Percentiles rank a stretch among this genome's conserved stretches.
phyloP scores from a whole-genome alignment of 2,888 invertebrate species.

The Acronicta psi region DNA sequence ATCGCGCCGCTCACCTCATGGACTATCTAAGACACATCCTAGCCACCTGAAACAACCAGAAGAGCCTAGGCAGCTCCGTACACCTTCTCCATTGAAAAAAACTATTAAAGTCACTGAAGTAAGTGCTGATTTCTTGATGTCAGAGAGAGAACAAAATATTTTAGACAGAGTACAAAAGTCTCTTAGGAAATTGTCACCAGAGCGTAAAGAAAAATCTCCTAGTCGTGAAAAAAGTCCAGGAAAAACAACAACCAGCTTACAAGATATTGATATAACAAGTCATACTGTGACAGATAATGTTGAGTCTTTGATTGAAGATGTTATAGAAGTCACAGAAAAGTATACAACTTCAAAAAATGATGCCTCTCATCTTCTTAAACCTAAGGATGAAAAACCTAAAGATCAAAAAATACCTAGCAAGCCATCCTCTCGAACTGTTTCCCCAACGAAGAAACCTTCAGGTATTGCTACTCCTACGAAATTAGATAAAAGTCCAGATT shows the following conservation, averaged over 20 bases:
- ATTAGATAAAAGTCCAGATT: conserved; percentile 63
- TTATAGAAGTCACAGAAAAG: conserved; percentile 51
- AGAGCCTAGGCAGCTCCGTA: conserved; percentile 56
- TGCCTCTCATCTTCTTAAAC: conserved; percentile 35
- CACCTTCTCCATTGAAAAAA: conserved; percentile 67
- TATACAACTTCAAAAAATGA: conserved; percentile 45
- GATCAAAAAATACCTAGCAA: conserved; percentile 67
- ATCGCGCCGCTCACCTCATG: conserved; percentile 30
- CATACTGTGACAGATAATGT: conserved; percentile 46
- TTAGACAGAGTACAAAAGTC: conserved; percentile 79
- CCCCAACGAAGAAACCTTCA: conserved; percentile 75
- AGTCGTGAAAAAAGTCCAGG: conserved; percentile 70
- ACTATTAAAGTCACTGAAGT: conserved; percentile 56
- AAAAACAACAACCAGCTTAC: conserved; percentile 71
- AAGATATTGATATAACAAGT: conserved; percentile 67
- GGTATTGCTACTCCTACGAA: conserved; percentile 56
- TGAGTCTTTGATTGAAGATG: conserved; percentile 41
- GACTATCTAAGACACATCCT: conserved; percentile 26
- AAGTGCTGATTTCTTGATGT: conserved; percentile 68
- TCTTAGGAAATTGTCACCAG: conserved; percentile 79
- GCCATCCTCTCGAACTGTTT: conserved; percentile 72
- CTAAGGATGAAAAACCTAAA: conserved; percentile 61
- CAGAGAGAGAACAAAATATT: conserved; percentile 80
- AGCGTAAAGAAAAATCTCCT: conserved; percentile 71
- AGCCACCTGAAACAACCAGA: conserved; percentile 45